These are phyloP conservation scores for Muntiacus muntjak DNA, from an alignment of 2,113 vertebrate species.

Conservation along the genomic window DNA sequence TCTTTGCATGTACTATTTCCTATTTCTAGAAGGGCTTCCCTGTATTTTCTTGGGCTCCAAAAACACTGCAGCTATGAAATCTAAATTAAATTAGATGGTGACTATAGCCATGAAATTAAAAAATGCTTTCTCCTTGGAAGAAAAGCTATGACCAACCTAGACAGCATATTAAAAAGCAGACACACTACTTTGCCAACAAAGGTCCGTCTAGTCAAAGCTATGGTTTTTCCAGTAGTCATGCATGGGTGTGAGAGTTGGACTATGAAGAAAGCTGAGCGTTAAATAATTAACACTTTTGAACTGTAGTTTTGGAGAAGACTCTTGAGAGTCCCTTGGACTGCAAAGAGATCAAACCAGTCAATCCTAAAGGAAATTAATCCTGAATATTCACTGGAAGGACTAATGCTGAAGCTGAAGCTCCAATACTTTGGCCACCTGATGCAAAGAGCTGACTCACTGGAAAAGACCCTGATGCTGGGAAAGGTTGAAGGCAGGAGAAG, in stretches of 20 bases:
- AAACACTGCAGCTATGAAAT: background rate
- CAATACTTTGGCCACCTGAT: background rate
- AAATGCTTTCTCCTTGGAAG: background rate
- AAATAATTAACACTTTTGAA: fast-evolving
- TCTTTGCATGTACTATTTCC: background rate
- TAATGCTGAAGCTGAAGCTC: background rate
- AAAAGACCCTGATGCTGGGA: background rate
- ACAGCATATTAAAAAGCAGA: fast-evolving
- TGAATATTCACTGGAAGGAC: background rate
- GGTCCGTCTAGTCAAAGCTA: background rate
- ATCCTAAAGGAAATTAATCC: background rate
- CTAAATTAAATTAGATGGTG: background rate
- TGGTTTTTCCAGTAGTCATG: background rate
- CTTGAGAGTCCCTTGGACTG: background rate
- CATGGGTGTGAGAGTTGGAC: background rate
- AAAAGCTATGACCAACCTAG: background rate
- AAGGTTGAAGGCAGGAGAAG: background rate
- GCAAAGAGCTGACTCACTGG: background rate
- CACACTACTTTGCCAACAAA: background rate
- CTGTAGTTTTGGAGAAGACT: background rate
- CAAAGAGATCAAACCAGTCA: background rate
- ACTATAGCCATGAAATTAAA: background rate
- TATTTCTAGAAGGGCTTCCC: background rate
- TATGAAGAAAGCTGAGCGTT: fast-evolving
- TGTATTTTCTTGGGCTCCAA: background rate